Evolutionary conservation across 1,140 invertebrate species (phyloP), one percentile per base, ranked within the genome.

Genomic region (Oncopodura yosiiana): DNA sequence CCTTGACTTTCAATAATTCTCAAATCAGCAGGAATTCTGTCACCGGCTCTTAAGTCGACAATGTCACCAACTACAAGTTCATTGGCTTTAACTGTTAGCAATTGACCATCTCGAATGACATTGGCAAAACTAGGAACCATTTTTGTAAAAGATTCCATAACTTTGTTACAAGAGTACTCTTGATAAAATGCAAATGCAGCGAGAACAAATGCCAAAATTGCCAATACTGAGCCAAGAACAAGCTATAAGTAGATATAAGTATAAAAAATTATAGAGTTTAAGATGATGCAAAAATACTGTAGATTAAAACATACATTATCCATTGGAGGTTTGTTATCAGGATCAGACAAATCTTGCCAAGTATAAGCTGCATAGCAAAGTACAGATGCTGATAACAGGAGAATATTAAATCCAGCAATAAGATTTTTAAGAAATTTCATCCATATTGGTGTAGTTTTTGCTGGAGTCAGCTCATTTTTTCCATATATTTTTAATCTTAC

Each of bases 161-260:
- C 92, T 71, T 86, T 88, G 60, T 87, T 89, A 66, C 87, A 92
- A 75, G 95, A 95, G 73, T 86, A 88, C 76, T 96, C 92, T 78
- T 96, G 93, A 72, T 94, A 96, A 76, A 95, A 96, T 60, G 92
- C 94, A 79, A 96, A 95, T 72, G 89, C 86, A 69, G 91, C 92
- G 67, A 92, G 95, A 64, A 96, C 86, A 72, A 95, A 88, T 52
- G 95, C 92, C 64, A 96, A 92, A 72, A 85, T 86, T 65, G 90
- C 83, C 73, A 96, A 78, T 69, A 94, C 91, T 72, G 95, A 84
- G 69, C 92, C 92, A 68, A 96, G 80, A 75, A 90, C 95, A 64
- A 95, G 79, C 75, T 78, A 65, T 53, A 45, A 23, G 12, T 21
- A 39, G 12, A 41, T 14, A 41, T 6, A 41, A 41, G 5, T 41